Evolutionary conservation across 2,113 vertebrate species (phyloP).

Genomic region (Macroglossus sobrinus): DNA sequence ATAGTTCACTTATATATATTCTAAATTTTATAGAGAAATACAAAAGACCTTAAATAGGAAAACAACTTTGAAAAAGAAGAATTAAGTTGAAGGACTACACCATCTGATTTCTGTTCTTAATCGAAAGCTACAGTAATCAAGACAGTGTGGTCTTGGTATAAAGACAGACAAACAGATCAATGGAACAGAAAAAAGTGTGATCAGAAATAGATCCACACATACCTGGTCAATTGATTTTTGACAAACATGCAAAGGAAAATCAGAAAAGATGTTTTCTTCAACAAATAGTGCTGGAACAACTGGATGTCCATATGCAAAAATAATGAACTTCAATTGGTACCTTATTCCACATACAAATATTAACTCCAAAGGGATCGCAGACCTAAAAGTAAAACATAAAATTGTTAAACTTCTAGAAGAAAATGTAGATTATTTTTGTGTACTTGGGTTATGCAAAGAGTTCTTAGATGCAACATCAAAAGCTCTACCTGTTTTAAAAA

Average conservation of each 20-base stretch:
- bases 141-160: background rate
- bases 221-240: background rate
- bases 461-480: background rate
- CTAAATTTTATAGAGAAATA: background rate
- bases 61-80: background rate
- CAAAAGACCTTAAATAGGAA: background rate
- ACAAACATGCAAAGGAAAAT: background rate
- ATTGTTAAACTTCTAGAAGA: background rate
- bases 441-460: background rate
- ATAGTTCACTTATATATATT: background rate
- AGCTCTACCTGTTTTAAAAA: background rate
- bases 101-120: background rate
- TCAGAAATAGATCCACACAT: background rate
- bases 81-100: background rate
- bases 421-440: background rate
- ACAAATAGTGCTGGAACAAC: background rate
- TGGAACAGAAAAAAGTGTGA: background rate
- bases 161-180: background rate
- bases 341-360: background rate
- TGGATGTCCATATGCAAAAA: background rate
- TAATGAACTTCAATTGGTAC: background rate
- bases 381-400: background rate
- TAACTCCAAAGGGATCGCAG: background rate
- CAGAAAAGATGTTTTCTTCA: background rate
- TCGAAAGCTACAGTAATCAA: background rate